These are phyloP conservation scores for Nomada fabriciana DNA, from an alignment of 2,888 invertebrate genomes.

Conservation along the genomic window DNA sequence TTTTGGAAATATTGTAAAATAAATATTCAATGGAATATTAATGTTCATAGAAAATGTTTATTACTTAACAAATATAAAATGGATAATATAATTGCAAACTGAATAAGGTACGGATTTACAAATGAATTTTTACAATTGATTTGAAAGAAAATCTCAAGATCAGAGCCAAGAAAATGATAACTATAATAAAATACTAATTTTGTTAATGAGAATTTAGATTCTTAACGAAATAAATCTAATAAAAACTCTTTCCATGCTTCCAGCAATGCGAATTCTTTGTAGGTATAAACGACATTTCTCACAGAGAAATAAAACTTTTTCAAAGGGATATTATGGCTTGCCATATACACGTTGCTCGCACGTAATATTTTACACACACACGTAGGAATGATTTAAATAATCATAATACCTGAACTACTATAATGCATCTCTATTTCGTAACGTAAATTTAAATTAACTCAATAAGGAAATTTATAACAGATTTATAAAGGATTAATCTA, in stretches of 20 bases:
- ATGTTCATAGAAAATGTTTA: slow-evolving; percentile 65
- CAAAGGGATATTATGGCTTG: slow-evolving; percentile 41
- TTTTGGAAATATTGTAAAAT: slow-evolving; percentile 53
- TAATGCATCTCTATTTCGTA: slow-evolving; percentile 26
- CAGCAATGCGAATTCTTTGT: slow-evolving; percentile 24
- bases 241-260: neutral
- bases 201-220: slow-evolving; percentile 14
- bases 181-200: slow-evolving; percentile 8
- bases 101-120: slow-evolving; percentile 28
- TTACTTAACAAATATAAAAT: slow-evolving; percentile 63
- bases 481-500: slow-evolving; percentile 55
- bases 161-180: slow-evolving; percentile 21
- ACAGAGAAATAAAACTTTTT: slow-evolving; percentile 54
- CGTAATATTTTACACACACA: slow-evolving; percentile 50
- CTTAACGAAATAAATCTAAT: slow-evolving; percentile 9
- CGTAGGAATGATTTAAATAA: slow-evolving; percentile 62
- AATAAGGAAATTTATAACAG: slow-evolving; percentile 30
- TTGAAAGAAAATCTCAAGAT: neutral
- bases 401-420: slow-evolving; percentile 48
- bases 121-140: slow-evolving; percentile 10
- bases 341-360: slow-evolving; percentile 44
- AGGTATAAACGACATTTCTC: slow-evolving; percentile 55
- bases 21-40: slow-evolving; percentile 50
- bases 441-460: slow-evolving; percentile 44
- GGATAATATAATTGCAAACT: slow-evolving; percentile 39